phyloP scores from a whole-genome alignment of 2,888 invertebrate species.

The Meteorus colon region DNA sequence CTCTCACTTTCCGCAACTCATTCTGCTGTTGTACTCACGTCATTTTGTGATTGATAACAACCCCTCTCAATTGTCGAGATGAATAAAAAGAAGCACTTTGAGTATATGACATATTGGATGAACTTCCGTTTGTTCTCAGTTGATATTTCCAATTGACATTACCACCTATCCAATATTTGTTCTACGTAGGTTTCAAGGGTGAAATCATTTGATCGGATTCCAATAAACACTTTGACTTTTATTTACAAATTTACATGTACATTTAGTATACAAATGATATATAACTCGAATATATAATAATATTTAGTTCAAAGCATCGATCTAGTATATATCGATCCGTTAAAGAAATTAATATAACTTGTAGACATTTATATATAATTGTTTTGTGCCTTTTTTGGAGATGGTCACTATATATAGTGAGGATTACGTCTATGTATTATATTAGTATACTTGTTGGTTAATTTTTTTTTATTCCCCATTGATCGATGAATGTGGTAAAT shows the following conservation, averaged over 20 bases:
- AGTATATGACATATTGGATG: not conserved
- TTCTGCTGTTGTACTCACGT: not conserved
- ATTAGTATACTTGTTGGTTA: no score
- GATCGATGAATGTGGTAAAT: no score
- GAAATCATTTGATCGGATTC: not conserved
- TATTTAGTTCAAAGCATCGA: not conserved
- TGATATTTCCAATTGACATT: not conserved
- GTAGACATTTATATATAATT: no score
- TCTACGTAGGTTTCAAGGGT: not conserved
- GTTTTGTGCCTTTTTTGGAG: no score
- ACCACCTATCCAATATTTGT: not conserved
- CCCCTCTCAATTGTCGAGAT: not conserved
- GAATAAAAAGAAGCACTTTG: not conserved
- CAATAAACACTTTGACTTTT: not conserved
- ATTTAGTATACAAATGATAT: not conserved
- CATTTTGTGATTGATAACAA: not conserved
- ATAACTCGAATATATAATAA: not conserved
- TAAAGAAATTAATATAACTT: no score
- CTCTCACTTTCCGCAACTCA: not conserved
- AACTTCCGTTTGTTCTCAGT: not conserved
- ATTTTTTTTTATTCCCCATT: no score
- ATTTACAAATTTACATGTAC: conserved; percentile 11
- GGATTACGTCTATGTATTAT: no score
- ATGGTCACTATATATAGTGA: no score
- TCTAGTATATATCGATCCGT: not conserved